Evolutionary conservation across 2,113 vertebrate genomes (phyloP).

Genomic region (Scopus umbretta): DNA sequence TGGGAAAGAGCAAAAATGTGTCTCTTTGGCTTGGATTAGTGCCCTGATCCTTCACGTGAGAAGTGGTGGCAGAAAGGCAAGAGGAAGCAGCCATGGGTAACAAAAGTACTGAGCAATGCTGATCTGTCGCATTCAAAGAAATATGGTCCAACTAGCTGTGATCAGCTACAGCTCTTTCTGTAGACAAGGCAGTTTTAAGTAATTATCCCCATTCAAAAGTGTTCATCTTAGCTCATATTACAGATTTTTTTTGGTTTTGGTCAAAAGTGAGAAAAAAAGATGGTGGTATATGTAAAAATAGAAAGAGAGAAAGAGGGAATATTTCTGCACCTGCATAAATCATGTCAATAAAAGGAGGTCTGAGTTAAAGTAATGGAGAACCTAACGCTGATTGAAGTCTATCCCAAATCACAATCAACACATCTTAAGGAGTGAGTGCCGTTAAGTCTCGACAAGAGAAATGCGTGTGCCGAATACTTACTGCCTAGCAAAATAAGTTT

Average conservation of each 20-base stretch:
- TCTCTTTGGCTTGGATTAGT: background rate
- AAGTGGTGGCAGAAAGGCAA: background rate
- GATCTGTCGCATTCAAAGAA: background rate
- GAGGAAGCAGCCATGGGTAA: background rate
- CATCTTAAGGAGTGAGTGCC: background rate
- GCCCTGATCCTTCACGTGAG: background rate
- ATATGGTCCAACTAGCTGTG: background rate
- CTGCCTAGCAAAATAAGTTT: background rate
- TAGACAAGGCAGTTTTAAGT: background rate
- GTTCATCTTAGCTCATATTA: background rate
- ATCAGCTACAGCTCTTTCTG: background rate
- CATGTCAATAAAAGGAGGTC: background rate
- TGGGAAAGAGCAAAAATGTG: background rate
- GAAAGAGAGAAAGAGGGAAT: background rate
- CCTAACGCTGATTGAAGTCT: background rate
- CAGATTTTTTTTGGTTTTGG: background rate
- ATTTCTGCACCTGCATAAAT: background rate
- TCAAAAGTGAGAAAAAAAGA: background rate
- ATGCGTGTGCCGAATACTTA: background rate
- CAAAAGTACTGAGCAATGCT: background rate
- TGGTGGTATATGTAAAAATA: background rate
- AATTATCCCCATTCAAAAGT: background rate
- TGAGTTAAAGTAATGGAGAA: conserved; percentile 47
- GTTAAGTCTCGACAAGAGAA: background rate
- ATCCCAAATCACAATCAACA: background rate